Percentiles rank a stretch among this genome's conserved stretches.
These are phyloP conservation scores for Trichonephila clavata DNA, from an alignment of 1,140 invertebrate species.

Conservation along the genomic window DNA sequence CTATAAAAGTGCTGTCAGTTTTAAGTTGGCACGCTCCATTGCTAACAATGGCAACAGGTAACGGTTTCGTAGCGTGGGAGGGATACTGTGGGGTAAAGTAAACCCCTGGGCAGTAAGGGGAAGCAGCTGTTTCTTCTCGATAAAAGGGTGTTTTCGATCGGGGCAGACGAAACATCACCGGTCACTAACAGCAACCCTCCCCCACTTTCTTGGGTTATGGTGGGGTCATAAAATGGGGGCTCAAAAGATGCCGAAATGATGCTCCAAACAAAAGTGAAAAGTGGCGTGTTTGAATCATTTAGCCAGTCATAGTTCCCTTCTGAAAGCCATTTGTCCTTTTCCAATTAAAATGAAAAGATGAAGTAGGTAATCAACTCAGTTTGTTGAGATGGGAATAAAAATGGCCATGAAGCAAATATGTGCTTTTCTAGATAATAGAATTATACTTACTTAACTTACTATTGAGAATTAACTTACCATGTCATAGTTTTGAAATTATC, in stretches of 20 bases:
- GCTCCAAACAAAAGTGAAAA: not conserved
- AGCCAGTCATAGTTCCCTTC: no score
- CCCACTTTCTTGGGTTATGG: conserved; percentile 54
- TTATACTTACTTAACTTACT: no score
- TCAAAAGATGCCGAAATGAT: not conserved
- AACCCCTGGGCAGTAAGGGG: conserved; percentile 70
- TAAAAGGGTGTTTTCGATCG: conserved; percentile 73
- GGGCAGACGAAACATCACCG: conserved; percentile 54
- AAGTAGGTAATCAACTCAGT: no score
- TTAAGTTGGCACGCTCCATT: conserved; percentile 37
- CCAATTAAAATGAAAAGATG: no score
- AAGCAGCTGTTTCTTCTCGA: conserved; percentile 60
- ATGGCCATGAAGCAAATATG: no score
- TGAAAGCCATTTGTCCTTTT: no score
- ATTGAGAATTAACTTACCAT: no score
- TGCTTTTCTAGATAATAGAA: no score
- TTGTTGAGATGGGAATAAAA: no score
- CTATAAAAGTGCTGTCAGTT: conserved; percentile 49
- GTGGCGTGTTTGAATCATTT: not conserved
- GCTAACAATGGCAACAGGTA: conserved; percentile 68
- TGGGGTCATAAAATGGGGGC: not conserved
- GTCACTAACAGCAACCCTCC: conserved; percentile 57
- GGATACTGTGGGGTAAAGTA: conserved; percentile 16
- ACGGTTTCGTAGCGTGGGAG: conserved; percentile 69
- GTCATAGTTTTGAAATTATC: no score